Evolutionary conservation across 2,113 vertebrate genomes (phyloP), one percentile per base, ranked within the genome.

Genomic region (Dendropsophus ebraccatus): DNA sequence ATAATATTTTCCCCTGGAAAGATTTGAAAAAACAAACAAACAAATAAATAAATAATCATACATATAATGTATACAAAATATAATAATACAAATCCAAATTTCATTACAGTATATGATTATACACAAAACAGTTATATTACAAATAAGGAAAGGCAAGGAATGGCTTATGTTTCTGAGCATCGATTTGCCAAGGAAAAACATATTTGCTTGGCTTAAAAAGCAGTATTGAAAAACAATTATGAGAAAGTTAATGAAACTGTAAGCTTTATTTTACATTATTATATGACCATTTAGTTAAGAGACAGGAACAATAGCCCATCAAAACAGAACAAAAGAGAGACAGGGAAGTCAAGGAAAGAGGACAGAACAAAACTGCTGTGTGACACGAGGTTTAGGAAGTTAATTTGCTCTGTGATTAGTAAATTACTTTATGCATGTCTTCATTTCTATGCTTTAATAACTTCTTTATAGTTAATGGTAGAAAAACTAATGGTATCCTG

Each of bases 211-310:
- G 25, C 37, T 81, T 62, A 23, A 65, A n/a, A 41, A 81, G 78
- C 35, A 47, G 13, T 81, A 81, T 81, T 81, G 78, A 81, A 81
- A 81, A 81, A 45, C 56, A 81, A 62, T 81, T 65, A 81, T 81
- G 78, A 65, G 78, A 65, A 81, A 65, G 56, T 65, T 81, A 81
- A 81, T 47, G 56, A 81, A 81, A 81, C 78, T 62, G 35, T 65
- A 81, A 45, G 23, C 35, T 81, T 58, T 81, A 45, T 65, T 81
- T 81, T 28, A 62, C 35, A 62, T 81, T 81, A 58, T 81, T 81
- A 60, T 65, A 81, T 81, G 37, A 65, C 78, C 23, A 47, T 81
- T 81, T 65, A 62, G 23, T 81, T 81, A 62, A 81, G 19, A 65
- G 56, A 47, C 56, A 47, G 35, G 28, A 80, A 60, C 54, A 80